Evolutionary conservation across 1,140 invertebrate species (phyloP).

Genomic region (Vollenhovia emeryi): DNA sequence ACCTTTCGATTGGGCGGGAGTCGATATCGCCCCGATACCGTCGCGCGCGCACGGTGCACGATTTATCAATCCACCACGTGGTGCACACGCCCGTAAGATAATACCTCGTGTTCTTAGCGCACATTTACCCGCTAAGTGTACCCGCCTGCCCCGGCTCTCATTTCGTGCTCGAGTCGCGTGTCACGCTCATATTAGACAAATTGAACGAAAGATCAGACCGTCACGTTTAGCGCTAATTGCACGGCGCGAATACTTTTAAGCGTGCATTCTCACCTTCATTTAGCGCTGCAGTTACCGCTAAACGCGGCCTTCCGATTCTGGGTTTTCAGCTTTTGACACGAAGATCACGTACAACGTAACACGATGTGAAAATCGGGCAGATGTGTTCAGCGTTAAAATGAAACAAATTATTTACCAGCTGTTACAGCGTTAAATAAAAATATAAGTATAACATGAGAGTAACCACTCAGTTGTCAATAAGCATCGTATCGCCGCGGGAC

Average conservation of each 20-base stretch:
- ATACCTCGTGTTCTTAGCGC: conserved; percentile 14
- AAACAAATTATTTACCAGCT: neutral
- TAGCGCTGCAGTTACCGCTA: neutral
- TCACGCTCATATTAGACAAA: conserved; percentile 46
- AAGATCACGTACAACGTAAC: neutral
- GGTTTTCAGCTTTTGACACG: neutral
- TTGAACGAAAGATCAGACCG: conserved; percentile 16
- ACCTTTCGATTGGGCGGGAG: conserved; percentile 34
- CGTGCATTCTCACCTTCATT: conserved; percentile 32
- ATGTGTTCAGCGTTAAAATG: neutral
- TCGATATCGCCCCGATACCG: conserved; percentile 14
- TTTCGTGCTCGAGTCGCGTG: conserved; percentile 43
- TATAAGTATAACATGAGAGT: no score
- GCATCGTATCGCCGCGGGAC: no score
- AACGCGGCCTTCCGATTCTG: neutral
- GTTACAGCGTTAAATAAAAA: neutral
- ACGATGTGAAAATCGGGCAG: neutral
- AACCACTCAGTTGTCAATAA: no score
- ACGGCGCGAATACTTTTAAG: neutral
- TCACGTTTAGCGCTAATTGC: conserved; percentile 26
- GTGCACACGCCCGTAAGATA: conserved; percentile 23
- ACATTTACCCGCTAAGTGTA: conserved; percentile 18
- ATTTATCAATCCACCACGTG: conserved; percentile 45
- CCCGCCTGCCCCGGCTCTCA: neutral
- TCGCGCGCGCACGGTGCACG: conserved; percentile 28